Conservation (phyloP, 2,113 vertebrate species). For the Chaetura pelagica region DNA sequence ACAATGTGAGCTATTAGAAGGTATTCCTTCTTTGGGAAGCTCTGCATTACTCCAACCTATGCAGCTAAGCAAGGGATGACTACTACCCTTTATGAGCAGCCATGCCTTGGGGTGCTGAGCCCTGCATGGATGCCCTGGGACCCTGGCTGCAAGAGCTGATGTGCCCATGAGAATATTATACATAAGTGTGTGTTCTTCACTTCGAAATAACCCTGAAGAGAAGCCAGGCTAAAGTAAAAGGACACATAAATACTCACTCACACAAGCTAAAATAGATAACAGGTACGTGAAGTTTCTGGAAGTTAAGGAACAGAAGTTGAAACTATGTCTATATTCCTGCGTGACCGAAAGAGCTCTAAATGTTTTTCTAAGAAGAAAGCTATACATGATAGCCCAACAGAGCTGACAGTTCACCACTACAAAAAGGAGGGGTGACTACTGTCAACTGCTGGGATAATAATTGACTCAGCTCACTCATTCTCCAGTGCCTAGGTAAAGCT, state of each 20-base stretch:
- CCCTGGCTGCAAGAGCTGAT: background rate
- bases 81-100: background rate
- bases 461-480: background rate
- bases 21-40: background rate
- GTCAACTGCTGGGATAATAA: background rate
- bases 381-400: background rate
- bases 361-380: background rate
- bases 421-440: background rate
- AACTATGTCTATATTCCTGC: background rate
- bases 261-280: background rate
- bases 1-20: background rate
- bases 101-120: background rate
- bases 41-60: background rate
- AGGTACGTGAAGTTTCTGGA: accelerated
- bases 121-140: background rate
- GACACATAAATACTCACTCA: background rate
- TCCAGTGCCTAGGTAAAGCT: background rate
- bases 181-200: background rate
- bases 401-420: background rate
- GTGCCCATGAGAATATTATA: background rate
- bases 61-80: background rate
- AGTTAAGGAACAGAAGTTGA: background rate
- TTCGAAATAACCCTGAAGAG: background rate
- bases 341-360: background rate
- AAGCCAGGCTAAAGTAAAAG: background rate